Base-by-base conservation (phyloP, 2,888 invertebrate species). In the Plagodis dolabraria region DNA sequence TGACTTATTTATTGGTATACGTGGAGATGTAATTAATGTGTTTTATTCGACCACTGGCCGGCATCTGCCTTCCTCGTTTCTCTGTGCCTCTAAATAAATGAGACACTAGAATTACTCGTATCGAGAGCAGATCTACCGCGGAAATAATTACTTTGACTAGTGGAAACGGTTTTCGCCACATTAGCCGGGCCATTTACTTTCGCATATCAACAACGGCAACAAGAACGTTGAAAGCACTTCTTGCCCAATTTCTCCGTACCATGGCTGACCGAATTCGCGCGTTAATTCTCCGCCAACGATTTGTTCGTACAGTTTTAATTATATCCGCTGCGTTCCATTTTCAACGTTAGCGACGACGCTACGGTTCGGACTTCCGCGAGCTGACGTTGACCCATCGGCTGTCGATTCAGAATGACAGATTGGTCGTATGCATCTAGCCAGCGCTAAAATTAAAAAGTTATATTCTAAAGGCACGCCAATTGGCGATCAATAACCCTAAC, bases 271-370 rank as follows among this genome's bases (percentile, higher is more conserved):
- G 85, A 84, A 85, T 85, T 86, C 78, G 81, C 82, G 77, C 73
- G 83, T 83, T 85, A 82, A 85, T 85, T 80, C 85, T 78, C 72
- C 82, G 85, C 84, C 85, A 80, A 74, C 81, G 83, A 86, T 86
- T 87, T 85, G 85, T 85, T 79, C 80, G 86, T 78, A 80, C 78
- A 75, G 86, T 87, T 89, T 88, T 92, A 92, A 90, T 90, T 90
- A 91, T 91, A 92, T 84, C 89, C 89, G 87, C 88, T 85, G 86
- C 77, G 90, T 85, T 87, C 91, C 89, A 90, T 91, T 91, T 91
- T 89, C 85, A 80, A 79, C 8, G 34, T 47, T 77, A 80, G 79
- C 82, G 79, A 76, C 83, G 81, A 76, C 83, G 81, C 79, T 35
- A 80, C 79, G 5, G 46, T 34, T 34, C 46, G 77, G 69, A 83